Evolutionary conservation across 2,888 invertebrate species (phyloP), one percentile per base, ranked within the genome.

Genomic region (Lysandra coridon): DNA sequence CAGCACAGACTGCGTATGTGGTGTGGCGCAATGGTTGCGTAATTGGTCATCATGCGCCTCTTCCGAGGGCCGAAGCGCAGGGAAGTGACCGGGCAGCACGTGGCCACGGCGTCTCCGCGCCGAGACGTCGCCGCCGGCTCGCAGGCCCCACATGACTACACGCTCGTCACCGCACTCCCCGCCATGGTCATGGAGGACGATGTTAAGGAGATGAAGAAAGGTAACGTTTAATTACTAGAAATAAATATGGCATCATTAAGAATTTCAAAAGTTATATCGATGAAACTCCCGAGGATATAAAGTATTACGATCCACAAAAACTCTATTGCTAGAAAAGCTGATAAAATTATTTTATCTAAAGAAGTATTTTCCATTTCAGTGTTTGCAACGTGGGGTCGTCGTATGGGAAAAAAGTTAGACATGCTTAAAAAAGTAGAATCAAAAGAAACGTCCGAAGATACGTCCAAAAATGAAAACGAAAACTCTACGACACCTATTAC

Each of bases 361-460:
- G 0, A 30, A 30, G 3, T 0, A 30, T 30, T 60, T 73, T 83
- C 83, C 73, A 73, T 92, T 95, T 80, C 93, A 96, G 96, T 96
- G 86, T 93, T 96, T 84, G 96, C 96, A 82, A 96, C 96, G 83
- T 97, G 97, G 97, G 97, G 97, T 85, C 96, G 97, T 81, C 95
- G 96, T 83, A 97, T 97, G 97, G 97, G 97, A 83, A 96, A 96
- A 84, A 97, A 97, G 89, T 92, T 97, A 85, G 97, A 97, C 86
- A 95, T 97, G 86, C 94, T 97, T 81, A 96, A 97, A 83, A 96
- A 96, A 84, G 91, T 95, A 79, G 96, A 97, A 79, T 90, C 95
- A 73, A 95, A 96, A 89, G 96, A 96, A 87, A 88, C 92, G 57
- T 88, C 94, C 62, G 88, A 89, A 83, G 90, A 89, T 87, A 79